Evolutionary conservation across 2,888 invertebrate species (phyloP).

Genomic region (Allacma fusca): DNA sequence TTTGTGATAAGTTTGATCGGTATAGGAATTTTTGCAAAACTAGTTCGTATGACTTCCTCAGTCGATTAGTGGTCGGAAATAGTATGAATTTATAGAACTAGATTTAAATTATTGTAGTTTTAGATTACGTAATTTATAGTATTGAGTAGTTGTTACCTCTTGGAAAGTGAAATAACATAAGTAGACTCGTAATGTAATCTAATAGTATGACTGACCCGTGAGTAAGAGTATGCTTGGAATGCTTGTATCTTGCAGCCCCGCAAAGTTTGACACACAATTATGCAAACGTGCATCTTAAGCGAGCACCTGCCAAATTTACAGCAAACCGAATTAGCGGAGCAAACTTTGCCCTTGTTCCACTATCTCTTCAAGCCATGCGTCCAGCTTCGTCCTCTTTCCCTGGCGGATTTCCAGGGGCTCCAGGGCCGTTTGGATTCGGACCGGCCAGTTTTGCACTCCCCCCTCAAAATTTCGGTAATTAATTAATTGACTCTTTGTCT

Average conservation of each 20-base stretch:
- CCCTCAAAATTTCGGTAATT: not conserved
- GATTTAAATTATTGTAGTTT: no score
- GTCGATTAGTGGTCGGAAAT: no score
- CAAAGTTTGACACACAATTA: slow-evolving; percentile 45
- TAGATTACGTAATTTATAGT: no score
- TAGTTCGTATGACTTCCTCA: no score
- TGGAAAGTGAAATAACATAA: not conserved
- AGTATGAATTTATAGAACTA: no score
- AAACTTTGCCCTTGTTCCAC: slow-evolving; percentile 35
- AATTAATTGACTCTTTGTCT: not conserved
- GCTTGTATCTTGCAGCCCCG: slow-evolving; percentile 43
- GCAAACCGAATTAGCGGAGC: slow-evolving; percentile 39
- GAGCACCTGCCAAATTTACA: slow-evolving; percentile 33
- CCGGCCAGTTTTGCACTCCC: not conserved
- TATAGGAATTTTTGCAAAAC: no score
- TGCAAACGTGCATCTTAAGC: slow-evolving; percentile 32
- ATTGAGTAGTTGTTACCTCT: no score
- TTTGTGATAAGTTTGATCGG: no score
- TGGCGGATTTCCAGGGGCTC: not conserved
- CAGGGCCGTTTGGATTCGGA: not conserved
- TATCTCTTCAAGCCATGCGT: slow-evolving; percentile 28
- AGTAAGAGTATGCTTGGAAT: not conserved
- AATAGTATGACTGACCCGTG: not conserved
- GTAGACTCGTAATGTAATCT: not conserved
- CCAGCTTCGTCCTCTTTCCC: slow-evolving; percentile 29